Percentiles rank a stretch among this genome's conserved stretches.
These are phyloP conservation scores for Calosoma granatense DNA, from an alignment of 1,140 invertebrate genomes.

Conservation along the genomic window DNA sequence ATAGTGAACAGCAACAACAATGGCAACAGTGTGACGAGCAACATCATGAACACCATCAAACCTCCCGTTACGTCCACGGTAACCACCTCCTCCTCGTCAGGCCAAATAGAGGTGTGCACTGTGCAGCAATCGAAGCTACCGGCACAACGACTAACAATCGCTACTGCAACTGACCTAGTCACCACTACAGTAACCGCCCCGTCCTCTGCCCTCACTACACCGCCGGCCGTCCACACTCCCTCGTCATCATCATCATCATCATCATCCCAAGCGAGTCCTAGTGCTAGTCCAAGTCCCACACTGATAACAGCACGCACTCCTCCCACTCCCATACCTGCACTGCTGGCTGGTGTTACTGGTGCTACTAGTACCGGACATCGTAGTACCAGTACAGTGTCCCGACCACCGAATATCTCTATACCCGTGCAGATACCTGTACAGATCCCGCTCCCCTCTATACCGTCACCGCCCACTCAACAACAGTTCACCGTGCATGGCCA, in stretches of 20 bases:
- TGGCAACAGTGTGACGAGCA: conserved; percentile 9
- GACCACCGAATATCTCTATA: too few species aligned
- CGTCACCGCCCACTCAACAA: conserved; percentile 28
- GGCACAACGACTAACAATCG: conserved; percentile 12
- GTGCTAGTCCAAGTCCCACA: not conserved
- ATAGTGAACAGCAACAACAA: conserved; percentile 14
- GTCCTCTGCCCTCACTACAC: not conserved
- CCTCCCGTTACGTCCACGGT: conserved; percentile 12
- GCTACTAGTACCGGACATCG: too few species aligned
- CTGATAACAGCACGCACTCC: too few species aligned
- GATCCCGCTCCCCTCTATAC: conserved; percentile 28
- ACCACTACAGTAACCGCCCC: too few species aligned
- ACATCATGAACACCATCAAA: not conserved
- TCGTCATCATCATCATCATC: not conserved
- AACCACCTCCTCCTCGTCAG: conserved; percentile 24
- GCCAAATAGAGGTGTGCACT: conserved; percentile 41
- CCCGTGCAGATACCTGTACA: conserved; percentile 36
- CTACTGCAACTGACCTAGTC: conserved; percentile 15
- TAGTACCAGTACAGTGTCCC: not conserved
- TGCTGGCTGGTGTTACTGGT: too few species aligned
- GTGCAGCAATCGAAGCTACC: conserved; percentile 26
- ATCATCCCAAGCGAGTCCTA: not conserved
- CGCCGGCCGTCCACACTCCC: not conserved
- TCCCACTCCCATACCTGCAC: too few species aligned
- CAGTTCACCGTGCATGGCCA: conserved; percentile 34